These are phyloP conservation scores for Atlantisia rogersi DNA, from an alignment of 2,113 vertebrate genomes.

Conservation along the genomic window DNA sequence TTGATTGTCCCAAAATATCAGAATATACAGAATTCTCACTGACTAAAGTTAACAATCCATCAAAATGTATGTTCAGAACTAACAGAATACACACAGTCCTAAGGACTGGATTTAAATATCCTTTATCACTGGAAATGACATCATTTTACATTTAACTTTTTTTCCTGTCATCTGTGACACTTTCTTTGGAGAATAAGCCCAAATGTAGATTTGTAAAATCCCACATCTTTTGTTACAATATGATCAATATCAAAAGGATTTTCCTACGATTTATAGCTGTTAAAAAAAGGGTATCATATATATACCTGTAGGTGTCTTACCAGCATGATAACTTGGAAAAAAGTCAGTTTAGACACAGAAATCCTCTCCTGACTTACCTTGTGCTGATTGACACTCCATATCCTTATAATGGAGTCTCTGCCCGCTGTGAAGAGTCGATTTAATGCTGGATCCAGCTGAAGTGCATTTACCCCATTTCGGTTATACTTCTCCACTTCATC, in stretches of 20 bases:
- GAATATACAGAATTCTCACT: no score
- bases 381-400: conserved; percentile 99
- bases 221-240: background rate
- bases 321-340: background rate
- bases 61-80: no score
- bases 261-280: background rate
- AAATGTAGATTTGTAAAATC: no score
- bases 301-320: background rate
- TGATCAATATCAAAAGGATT: background rate
- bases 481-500: conserved; percentile 99
- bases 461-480: conserved; percentile 95
- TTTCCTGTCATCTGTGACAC: no score
- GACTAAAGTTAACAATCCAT: no score
- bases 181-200: no score
- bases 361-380: conserved; percentile 79
- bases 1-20: no score
- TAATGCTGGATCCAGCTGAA: conserved; percentile 93
- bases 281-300: background rate
- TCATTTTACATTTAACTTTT: no score
- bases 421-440: conserved; percentile 97
- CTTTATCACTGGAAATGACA: no score
- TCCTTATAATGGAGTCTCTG: conserved; percentile 96
- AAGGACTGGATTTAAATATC: no score
- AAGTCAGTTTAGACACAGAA: background rate
- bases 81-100: no score